phyloP scores from a whole-genome alignment of 2,888 invertebrate genomes.

The Tenthredo mesomela region DNA sequence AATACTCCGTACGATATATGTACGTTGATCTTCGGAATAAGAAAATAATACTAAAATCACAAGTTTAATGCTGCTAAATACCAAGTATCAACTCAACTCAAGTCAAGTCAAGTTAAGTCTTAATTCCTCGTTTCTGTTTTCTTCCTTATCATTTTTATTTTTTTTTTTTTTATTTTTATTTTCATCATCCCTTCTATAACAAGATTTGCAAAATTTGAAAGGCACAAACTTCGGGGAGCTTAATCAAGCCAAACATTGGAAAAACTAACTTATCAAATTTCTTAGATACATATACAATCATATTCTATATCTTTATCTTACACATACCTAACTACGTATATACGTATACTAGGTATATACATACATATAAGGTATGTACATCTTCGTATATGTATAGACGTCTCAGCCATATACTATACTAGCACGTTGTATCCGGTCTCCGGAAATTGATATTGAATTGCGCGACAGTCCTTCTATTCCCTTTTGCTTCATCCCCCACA shows the following conservation, averaged over 20 bases:
- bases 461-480: slow-evolving; percentile 39
- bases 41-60: not conserved
- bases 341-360: too few relatives aligned
- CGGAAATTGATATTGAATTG: slow-evolving; percentile 52
- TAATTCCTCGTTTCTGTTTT: not conserved
- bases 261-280: not conserved
- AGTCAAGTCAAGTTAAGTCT: not conserved
- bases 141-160: not conserved
- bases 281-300: not conserved
- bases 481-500: not conserved
- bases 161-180: not conserved
- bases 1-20: not conserved
- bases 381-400: not conserved
- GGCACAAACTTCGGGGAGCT: not conserved
- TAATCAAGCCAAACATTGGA: not conserved
- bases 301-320: not conserved
- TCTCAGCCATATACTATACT: not conserved
- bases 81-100: not conserved
- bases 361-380: not conserved
- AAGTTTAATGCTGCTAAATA: not conserved
- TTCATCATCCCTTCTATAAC: not conserved
- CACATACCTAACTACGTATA: not conserved
- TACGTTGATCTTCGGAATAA: not conserved
- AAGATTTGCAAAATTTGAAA: not conserved
- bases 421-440: slow-evolving; percentile 1